A percentile compares a stretch with the other conserved stretches of the same genome.
These are phyloP conservation scores for Platycnemis pennipes DNA, from an alignment of 2,888 invertebrate genomes.

Conservation along the genomic window DNA sequence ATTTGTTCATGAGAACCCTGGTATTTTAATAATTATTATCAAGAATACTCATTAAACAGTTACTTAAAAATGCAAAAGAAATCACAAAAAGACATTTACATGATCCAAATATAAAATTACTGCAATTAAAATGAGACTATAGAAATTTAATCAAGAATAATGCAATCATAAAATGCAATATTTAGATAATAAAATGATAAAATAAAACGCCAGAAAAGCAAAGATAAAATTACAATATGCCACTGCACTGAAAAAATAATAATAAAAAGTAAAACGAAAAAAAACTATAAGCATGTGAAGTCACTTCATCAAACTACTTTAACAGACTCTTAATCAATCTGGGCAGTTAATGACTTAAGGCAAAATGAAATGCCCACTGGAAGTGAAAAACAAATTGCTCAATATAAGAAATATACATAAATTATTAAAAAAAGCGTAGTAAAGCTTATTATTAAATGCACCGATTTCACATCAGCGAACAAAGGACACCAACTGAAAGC, in stretches of 20 bases:
- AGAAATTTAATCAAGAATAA: neutral
- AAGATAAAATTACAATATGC: neutral
- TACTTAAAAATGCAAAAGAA: neutral
- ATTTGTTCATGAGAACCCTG: neutral
- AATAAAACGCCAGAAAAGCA: neutral
- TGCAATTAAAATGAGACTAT: neutral
- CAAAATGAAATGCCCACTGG: neutral
- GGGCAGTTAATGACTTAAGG: neutral
- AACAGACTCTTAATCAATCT: neutral
- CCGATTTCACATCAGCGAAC: constrained; percentile 3
- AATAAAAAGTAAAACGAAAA: neutral
- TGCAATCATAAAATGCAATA: neutral
- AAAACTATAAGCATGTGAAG: neutral
- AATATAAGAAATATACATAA: neutral
- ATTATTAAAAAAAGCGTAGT: neutral
- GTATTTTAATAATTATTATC: neutral
- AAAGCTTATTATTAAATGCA: constrained; percentile 23
- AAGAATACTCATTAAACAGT: neutral
- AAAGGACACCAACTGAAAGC: constrained; percentile 48
- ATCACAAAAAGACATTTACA: neutral
- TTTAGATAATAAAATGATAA: no score
- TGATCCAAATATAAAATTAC: neutral
- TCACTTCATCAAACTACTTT: neutral
- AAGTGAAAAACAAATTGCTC: neutral
- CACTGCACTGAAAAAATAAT: neutral